Conservation (phyloP, 2,113 vertebrate genomes). For the Hypocryptadius cinnamomeus region DNA sequence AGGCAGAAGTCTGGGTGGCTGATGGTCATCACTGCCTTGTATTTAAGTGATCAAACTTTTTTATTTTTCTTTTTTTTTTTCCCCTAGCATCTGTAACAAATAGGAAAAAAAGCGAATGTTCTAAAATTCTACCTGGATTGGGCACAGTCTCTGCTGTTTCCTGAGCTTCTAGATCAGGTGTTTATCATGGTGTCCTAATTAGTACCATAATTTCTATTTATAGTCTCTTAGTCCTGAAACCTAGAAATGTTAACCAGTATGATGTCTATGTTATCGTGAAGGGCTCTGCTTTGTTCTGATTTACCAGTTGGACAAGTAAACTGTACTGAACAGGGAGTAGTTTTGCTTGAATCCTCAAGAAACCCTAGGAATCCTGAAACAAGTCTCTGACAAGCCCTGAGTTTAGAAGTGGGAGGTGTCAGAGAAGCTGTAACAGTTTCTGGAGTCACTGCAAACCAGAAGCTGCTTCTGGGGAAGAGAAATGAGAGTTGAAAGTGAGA, state of each 20-base stretch:
- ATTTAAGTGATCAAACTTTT: background rate
- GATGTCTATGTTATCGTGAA: background rate
- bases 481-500: background rate
- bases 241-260: background rate
- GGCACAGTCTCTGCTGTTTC: background rate
- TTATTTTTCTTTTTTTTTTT: too few relatives aligned
- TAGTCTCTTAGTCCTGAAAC: background rate
- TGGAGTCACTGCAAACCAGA: background rate
- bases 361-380: background rate
- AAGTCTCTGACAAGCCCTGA: background rate
- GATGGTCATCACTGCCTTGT: background rate
- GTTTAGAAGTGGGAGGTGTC: background rate
- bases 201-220: background rate
- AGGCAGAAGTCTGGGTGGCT: background rate
- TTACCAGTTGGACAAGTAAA: background rate
- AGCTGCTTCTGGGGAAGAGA: background rate
- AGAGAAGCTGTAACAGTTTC: background rate
- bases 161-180: background rate
- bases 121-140: background rate
- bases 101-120: background rate
- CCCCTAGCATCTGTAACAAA: background rate
- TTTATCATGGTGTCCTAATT: background rate
- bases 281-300: background rate
- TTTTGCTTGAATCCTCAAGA: background rate
- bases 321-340: background rate